Evolutionary conservation across 2,797 vertebrate genomes (phyloP).

Genomic region (Cynodonichthys magdalenae): DNA sequence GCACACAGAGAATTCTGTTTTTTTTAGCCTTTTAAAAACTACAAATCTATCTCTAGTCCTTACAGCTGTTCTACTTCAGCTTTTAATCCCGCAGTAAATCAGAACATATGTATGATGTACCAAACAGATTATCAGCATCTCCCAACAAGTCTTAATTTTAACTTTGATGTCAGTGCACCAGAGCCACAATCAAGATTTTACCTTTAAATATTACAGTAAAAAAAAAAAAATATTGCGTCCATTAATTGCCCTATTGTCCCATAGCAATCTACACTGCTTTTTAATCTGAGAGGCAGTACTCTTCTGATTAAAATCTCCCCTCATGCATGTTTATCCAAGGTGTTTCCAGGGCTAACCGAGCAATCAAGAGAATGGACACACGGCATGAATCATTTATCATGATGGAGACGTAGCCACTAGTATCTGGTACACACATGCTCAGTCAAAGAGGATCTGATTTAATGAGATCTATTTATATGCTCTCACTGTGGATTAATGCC

Average conservation of each 20-base stretch:
- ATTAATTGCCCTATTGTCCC: background rate
- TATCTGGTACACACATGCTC: slow-evolving; percentile 69
- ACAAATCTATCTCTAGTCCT: too few species aligned
- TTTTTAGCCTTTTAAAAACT: too few species aligned
- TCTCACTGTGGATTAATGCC: slow-evolving; percentile 65
- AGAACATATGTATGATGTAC: too few species aligned
- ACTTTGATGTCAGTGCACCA: too few species aligned
- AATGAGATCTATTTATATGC: slow-evolving; percentile 77
- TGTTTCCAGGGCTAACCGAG: slow-evolving; percentile 19
- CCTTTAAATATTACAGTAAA: too few species aligned
- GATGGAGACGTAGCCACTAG: slow-evolving; percentile 49
- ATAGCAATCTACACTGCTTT: slow-evolving; percentile 13
- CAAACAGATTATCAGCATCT: too few species aligned
- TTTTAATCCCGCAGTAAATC: too few species aligned
- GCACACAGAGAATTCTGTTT: too few species aligned
- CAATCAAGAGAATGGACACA: slow-evolving; percentile 41
- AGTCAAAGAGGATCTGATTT: slow-evolving; percentile 79
- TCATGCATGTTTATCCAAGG: slow-evolving; percentile 28
- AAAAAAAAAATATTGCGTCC: too few species aligned
- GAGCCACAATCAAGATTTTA: too few species aligned
- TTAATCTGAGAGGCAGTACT: slow-evolving; percentile 23
- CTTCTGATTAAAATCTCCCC: slow-evolving; percentile 23
- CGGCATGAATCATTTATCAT: slow-evolving; percentile 56
- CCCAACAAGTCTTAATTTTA: too few species aligned
- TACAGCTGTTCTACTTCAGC: too few species aligned